Conservation (phyloP, 2,888 invertebrate genomes). For the Parnassius apollo region DNA sequence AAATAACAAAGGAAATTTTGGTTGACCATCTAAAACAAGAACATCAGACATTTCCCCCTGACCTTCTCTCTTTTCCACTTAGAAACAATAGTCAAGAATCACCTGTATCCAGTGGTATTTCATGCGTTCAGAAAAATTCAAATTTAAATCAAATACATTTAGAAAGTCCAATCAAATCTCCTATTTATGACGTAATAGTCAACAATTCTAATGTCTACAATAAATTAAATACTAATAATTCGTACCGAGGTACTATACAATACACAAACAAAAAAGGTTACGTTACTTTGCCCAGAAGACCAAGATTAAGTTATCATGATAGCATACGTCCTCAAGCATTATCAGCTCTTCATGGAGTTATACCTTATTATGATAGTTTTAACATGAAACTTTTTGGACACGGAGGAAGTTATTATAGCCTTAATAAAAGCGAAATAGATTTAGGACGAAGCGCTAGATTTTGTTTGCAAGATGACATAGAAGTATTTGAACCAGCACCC, state of each 20-base stretch:
- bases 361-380: slow-evolving; percentile 87
- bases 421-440: slow-evolving; percentile 86
- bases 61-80: slow-evolving; percentile 88
- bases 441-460: slow-evolving; percentile 77
- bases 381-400: slow-evolving; percentile 92
- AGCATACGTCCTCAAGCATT: slow-evolving; percentile 68
- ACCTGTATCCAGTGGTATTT: slow-evolving; percentile 63
- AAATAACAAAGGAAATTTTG: slow-evolving; percentile 75
- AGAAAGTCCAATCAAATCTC: slow-evolving; percentile 67
- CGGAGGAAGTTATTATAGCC: slow-evolving; percentile 87
- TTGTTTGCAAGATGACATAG: slow-evolving; percentile 70
- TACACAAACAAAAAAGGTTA: slow-evolving; percentile 86
- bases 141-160: slow-evolving; percentile 34
- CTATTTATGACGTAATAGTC: slow-evolving; percentile 53
- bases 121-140: slow-evolving; percentile 37
- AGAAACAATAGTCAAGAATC: slow-evolving; percentile 68
- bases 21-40: slow-evolving; percentile 67
- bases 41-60: slow-evolving; percentile 88
- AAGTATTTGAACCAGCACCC: slow-evolving; percentile 72
- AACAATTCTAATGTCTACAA: slow-evolving; percentile 55
- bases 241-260: slow-evolving; percentile 77
- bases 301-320: slow-evolving; percentile 84
- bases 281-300: slow-evolving; percentile 92
- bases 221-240: slow-evolving; percentile 83
- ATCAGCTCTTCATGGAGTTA: slow-evolving; percentile 69